phyloP scores from a whole-genome alignment of 2,888 invertebrate genomes.

The Scaeva pyrastri region DNA sequence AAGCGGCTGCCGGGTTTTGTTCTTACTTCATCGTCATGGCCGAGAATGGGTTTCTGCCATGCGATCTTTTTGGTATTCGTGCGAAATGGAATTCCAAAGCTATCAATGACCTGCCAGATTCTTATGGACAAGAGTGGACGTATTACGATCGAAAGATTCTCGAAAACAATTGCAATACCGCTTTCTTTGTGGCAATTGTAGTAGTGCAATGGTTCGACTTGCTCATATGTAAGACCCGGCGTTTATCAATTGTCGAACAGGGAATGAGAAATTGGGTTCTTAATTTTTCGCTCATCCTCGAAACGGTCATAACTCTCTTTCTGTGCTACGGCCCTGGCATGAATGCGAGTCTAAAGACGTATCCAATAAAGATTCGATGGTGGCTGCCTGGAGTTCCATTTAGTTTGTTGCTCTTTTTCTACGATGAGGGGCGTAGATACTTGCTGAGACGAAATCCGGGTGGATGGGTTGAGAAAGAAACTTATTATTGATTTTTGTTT shows the following conservation, averaged over 20 bases:
- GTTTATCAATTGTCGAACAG: slow-evolving; percentile 87
- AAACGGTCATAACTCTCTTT: slow-evolving; percentile 86
- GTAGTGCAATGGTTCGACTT: slow-evolving; percentile 88
- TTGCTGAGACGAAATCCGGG: slow-evolving; percentile 88
- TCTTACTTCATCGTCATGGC: slow-evolving; percentile 94
- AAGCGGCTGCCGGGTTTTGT: slow-evolving; percentile 93
- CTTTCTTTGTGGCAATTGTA: slow-evolving; percentile 91
- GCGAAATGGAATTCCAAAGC: slow-evolving; percentile 89
- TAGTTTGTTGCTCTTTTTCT: slow-evolving; percentile 88
- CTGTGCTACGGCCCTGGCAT: slow-evolving; percentile 89
- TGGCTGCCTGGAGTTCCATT: slow-evolving; percentile 91
- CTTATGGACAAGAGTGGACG: slow-evolving; percentile 90
- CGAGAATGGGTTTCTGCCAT: slow-evolving; percentile 92
- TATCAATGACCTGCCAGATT: slow-evolving; percentile 88
- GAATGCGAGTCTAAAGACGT: slow-evolving; percentile 85
- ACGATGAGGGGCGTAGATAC: slow-evolving; percentile 90
- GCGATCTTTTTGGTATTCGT: slow-evolving; percentile 86
- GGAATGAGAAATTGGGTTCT: slow-evolving; percentile 89
- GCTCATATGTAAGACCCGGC: slow-evolving; percentile 87
- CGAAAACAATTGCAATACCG: slow-evolving; percentile 90
- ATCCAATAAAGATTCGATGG: slow-evolving; percentile 85
- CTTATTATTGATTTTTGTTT: slow-evolving; percentile 42
- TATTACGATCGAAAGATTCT: slow-evolving; percentile 88
- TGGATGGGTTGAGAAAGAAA: slow-evolving; percentile 86
- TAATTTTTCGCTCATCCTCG: slow-evolving; percentile 88